phyloP scores from a whole-genome alignment of 1,140 invertebrate genomes.

The Aplysia californica region DNA sequence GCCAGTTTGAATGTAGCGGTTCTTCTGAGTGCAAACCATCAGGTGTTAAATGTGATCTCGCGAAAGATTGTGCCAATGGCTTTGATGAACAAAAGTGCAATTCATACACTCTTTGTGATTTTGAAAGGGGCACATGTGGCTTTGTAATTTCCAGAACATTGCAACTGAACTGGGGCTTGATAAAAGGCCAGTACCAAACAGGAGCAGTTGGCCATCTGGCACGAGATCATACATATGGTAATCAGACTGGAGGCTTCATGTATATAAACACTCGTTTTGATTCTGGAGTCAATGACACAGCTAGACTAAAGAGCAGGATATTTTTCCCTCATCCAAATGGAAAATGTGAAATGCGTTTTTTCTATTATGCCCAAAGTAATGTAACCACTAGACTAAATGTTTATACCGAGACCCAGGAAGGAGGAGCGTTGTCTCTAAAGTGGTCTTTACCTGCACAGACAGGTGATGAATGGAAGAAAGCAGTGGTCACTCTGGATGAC shows the following conservation, averaged over 20 bases:
- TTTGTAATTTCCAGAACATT: too few relatives aligned
- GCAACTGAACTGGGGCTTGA: too few relatives aligned
- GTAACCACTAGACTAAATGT: constrained; percentile 44
- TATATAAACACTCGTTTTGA: constrained; percentile 72
- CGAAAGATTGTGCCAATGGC: constrained; percentile 53
- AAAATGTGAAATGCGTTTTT: constrained; percentile 65
- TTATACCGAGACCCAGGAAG: constrained; percentile 24
- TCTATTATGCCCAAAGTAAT: constrained; percentile 57
- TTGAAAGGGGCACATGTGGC: constrained; percentile 73
- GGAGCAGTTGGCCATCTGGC: too few relatives aligned
- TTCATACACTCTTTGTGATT: constrained; percentile 73
- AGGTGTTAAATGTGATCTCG: constrained; percentile 62
- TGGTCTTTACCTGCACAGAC: not conserved
- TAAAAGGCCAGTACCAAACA: too few relatives aligned
- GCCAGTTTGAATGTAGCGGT: too few relatives aligned
- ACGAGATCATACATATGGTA: constrained; percentile 79
- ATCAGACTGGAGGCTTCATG: constrained; percentile 69
- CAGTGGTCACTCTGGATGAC: not conserved
- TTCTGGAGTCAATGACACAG: constrained; percentile 74
- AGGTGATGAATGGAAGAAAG: constrained; percentile 14
- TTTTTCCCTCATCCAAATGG: constrained; percentile 42
- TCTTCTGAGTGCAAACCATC: too few relatives aligned
- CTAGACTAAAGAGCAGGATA: constrained; percentile 72
- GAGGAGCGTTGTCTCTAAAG: constrained; percentile 1
- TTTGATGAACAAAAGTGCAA: constrained; percentile 57